Evolutionary conservation across 2,888 invertebrate genomes (phyloP).

Genomic region (Limnephilus lunatus): DNA sequence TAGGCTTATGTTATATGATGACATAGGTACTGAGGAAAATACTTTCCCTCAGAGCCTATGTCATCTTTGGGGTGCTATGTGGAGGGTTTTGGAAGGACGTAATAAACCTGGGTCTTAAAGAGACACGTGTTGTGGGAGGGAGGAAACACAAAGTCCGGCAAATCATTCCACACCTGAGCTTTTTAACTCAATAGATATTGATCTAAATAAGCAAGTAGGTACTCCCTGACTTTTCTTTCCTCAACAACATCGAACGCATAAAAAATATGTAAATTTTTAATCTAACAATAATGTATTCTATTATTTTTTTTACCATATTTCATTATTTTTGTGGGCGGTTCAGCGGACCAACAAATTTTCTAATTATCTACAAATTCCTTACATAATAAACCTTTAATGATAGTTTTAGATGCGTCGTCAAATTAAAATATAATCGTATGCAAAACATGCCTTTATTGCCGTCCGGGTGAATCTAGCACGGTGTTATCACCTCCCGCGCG

Average conservation of each 20-base stretch:
- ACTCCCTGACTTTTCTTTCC: not conserved
- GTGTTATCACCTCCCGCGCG: slow-evolving; percentile 41
- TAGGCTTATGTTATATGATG: too few relatives aligned
- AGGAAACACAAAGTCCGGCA: too few relatives aligned
- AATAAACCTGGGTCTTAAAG: too few relatives aligned
- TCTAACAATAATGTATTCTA: not conserved
- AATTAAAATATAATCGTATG: slow-evolving; percentile 49
- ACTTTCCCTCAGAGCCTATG: too few relatives aligned
- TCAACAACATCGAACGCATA: not conserved
- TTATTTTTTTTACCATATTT: not conserved
- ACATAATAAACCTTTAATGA: not conserved
- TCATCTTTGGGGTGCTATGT: too few relatives aligned
- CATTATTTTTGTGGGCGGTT: not conserved
- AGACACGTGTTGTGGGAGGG: too few relatives aligned
- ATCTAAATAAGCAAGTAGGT: not conserved
- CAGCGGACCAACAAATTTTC: slow-evolving; percentile 6
- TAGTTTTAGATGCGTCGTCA: slow-evolving; percentile 41
- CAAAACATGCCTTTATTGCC: slow-evolving; percentile 43
- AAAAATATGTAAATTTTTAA: not conserved
- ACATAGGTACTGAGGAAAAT: too few relatives aligned
- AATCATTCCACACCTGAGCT: too few relatives aligned
- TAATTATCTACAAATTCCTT: slow-evolving; percentile 23
- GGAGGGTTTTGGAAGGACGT: too few relatives aligned
- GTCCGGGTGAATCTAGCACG: slow-evolving; percentile 25
- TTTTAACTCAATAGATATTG: too few relatives aligned